Evolutionary conservation across 2,888 invertebrate genomes (phyloP), one percentile per base, ranked within the genome.

Genomic region (Acleris sparsana): DNA sequence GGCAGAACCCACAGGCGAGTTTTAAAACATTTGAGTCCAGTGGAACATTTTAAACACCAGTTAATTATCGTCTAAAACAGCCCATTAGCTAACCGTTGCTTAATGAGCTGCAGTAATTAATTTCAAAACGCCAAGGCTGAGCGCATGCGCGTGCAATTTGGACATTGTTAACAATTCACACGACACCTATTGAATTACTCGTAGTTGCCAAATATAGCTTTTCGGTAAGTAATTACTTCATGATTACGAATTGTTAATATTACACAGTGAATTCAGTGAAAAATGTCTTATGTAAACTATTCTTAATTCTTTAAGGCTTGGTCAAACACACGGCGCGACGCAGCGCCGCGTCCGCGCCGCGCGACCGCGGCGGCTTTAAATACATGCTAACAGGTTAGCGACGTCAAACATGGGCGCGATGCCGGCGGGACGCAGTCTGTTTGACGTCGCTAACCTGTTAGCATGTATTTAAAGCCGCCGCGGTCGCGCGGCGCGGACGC

Each of bases 111-210:
- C 43, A n/a, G 57, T 57, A 46, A 57, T 57, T 20, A 46, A 46
- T 57, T 57, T 57, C 57, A 57, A 46, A 57, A 57, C 55, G 43
- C 46, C 20, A 56, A 56, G 56, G 56, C 46, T 46, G 51, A 16
- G 39, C 39, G 55, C 39, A 11, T 11, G 53, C 29, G 53, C 29
- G 18, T 17, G 39, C 6, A 13, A 57, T 57, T 46, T n/a, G 43
- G 55, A 57, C 56, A 56, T 57, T 57, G 57, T 57, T 9, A 46
- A 2, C 7, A 25, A 25, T 46, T 57, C 57, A 46, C 57, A 57
- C 57, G 57, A 17, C 46, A 46, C 44, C 4, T 44, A 46, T 57
- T 44, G 5, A 22, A 22, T 13, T 17, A n/a, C n/a, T n/a, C n/a
- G n/a, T n/a, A 22, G 25, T 46, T 57, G 22, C 46, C 16, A 25